Base-by-base conservation (phyloP, 1,140 invertebrate species). In the Metopolophium dirhodum region DNA sequence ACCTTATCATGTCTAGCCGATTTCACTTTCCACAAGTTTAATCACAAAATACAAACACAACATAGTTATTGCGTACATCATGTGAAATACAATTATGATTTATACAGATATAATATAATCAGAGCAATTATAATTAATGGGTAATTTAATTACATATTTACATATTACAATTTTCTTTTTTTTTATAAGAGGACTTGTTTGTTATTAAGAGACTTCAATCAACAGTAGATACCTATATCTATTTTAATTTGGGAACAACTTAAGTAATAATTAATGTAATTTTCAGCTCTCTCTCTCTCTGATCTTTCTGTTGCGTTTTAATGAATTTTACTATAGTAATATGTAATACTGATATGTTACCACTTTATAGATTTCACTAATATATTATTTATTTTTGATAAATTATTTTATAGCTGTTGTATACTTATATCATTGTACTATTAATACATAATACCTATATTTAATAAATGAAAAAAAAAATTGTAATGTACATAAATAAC, bases 1-100 rank as follows among this genome's bases (percentile, higher is more conserved):
- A 35, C 35, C 23, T 90, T 90, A 90, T 90, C 88, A 41, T 35
- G 88, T 90, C 88, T 90, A 90, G 88, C 22, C 54, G 54, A 20
- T 90, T 90, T 90, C 54, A 90, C 35, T 61, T 90, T 57, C 37
- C 37, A 11, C 26, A 20, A 87, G 30, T 61, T 26, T 41, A 61
- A 61, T 90, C 54, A 26, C 57, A 90, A 37, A 37, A 37, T 37
- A 37, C 37, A 37, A 90, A 90, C 2, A 90, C 37, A 90, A 90
- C 37, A 90, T 90, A 51, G 1, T 41, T 61, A 61, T 90, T 90
- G 22, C 2, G n/a, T 87, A 20, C 45, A 87, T n/a, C 30, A 30
- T n/a, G 6, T 37, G 23, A 45, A 30, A 61, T 61, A 30, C 61
- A 90, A 61, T 45, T 30, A 61, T 41, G 41, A 23, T 89, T 41